A percentile compares a stretch with the other conserved stretches of the same genome.
Evolutionary conservation across 2,797 vertebrate species (phyloP).

Genomic region (Rhinichthys osculus): DNA sequence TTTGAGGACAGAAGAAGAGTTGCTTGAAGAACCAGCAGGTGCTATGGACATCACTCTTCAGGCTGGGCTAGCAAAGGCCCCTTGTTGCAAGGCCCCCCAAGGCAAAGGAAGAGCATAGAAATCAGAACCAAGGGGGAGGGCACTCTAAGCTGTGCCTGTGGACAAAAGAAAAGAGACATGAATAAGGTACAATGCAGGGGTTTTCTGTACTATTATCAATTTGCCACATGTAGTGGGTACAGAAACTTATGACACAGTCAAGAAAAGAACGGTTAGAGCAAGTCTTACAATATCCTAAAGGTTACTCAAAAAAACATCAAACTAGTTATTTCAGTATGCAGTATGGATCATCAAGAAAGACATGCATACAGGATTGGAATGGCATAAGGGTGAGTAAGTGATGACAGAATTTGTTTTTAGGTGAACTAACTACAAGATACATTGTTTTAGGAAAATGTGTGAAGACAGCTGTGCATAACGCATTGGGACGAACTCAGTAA

Average conservation of each 20-base stretch:
- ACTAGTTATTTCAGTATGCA: constrained; percentile 59
- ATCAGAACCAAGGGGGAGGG: constrained; percentile 86
- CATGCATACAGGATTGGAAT: neutral
- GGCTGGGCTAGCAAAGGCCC: constrained; percentile 82
- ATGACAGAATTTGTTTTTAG: neutral
- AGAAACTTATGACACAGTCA: neutral
- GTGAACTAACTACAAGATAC: neutral
- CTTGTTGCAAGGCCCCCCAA: constrained; percentile 82
- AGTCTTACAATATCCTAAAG: neutral
- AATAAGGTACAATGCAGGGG: constrained; percentile 30
- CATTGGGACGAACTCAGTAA: neutral
- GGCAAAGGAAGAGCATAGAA: constrained; percentile 88
- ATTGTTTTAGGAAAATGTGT: neutral
- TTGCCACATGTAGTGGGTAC: neutral
- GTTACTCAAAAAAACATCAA: constrained; percentile 42
- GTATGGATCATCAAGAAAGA: constrained; percentile 48
- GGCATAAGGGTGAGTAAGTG: neutral
- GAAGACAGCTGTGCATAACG: neutral
- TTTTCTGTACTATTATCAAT: neutral
- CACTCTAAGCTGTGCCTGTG: constrained; percentile 81
- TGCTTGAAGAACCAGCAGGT: constrained; percentile 88
- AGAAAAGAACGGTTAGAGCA: neutral
- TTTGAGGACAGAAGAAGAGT: constrained; percentile 83
- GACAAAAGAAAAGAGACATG: constrained; percentile 64
- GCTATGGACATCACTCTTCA: constrained; percentile 87